Evolutionary conservation across 2,888 invertebrate genomes (phyloP), one percentile per base, ranked within the genome.

Genomic region (Lithophane ornitopus): DNA sequence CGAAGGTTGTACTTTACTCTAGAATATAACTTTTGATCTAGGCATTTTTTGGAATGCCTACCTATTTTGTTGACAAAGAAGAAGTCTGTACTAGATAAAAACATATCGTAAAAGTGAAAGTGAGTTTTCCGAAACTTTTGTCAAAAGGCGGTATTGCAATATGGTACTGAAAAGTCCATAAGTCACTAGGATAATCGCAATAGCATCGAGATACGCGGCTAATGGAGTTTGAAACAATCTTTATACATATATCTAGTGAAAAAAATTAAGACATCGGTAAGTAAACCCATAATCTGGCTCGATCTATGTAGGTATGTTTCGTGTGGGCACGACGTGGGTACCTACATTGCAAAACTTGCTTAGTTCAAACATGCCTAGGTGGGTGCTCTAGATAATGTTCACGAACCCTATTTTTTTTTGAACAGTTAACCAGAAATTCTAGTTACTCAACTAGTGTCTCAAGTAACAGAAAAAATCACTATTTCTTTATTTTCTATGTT

Each of bases 271-370:
- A 59, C 78, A 28, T 70, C 12, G 14, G 26, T 69, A 46, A 62
- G 52, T 80, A 66, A 66, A 66, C 46, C 41, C 61, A 82, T 74
- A 71, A 71, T 54, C 65, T 49, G 73, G 22, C 14, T 28, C 58
- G 26, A 61, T 83, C 76, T 59, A 65, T 73, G 76, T 76, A 74
- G 54, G 62, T 66, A 46, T 78, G 80, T 74, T 79, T 74, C 61
- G 62, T 59, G 72, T 78, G 58, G 68, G 66, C 52, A 59, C 28
- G n/a, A 39, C 52, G 59, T 70, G 16, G n/a, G 16, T 41, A 59
- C 41, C 8, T 49, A 78, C 59, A 69, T 26, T 46, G 70, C 73
- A 74, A 73, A 82, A 75, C 69, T 74, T 58, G 58, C 46, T 77
- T 73, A 76, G 73, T 46, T 82, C 39, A 86, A 70, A 79, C 79